phyloP scores from a whole-genome alignment of 2,113 vertebrate species.

The Python bivittatus region DNA sequence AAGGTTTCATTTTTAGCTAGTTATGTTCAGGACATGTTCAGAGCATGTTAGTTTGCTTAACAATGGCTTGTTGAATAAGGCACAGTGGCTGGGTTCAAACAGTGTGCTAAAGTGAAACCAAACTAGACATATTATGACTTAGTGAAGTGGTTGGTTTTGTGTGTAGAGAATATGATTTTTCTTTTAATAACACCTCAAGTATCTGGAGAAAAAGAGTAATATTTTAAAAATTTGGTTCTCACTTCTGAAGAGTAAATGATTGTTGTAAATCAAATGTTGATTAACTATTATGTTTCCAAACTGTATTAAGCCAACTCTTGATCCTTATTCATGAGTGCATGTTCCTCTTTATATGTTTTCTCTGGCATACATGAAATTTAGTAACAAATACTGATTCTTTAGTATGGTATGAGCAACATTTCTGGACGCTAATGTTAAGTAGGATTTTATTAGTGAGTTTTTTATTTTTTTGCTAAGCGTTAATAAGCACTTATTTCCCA shows the following conservation, averaged over 20 bases:
- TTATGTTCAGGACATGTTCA: too few species aligned
- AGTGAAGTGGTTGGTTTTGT: background rate
- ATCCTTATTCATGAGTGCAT: background rate
- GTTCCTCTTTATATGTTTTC: background rate
- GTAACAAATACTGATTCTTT: background rate
- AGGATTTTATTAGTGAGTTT: background rate
- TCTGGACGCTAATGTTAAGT: background rate
- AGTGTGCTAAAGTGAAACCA: background rate
- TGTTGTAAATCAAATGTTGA: too few species aligned
- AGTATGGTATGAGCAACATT: background rate
- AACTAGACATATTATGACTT: background rate
- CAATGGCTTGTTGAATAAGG: background rate
- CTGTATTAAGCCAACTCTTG: background rate
- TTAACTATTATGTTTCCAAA: background rate
- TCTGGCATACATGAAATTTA: background rate
- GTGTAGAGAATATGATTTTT: background rate
- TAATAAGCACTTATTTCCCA: background rate
- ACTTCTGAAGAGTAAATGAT: background rate
- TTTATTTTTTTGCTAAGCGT: background rate
- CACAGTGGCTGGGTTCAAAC: background rate
- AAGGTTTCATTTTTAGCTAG: background rate
- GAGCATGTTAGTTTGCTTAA: background rate
- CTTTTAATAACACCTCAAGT: background rate
- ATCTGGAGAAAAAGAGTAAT: background rate
- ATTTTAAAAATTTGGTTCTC: background rate